Base-by-base conservation (phyloP, 1,140 invertebrate genomes). In the Brachionus manjavacas region DNA sequence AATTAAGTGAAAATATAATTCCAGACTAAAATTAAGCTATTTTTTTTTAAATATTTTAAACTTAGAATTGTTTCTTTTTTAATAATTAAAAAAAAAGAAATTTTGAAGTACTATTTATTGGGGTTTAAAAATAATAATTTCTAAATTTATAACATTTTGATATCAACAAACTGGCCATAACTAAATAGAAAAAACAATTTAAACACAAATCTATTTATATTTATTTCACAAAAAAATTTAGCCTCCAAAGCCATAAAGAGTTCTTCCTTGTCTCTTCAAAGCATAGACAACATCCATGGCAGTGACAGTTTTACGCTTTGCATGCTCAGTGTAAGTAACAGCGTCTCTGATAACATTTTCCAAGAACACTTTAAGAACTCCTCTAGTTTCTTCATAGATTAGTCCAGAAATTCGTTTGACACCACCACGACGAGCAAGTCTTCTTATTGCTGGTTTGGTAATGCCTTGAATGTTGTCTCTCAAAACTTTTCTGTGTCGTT, bases 381-480 rank as follows among this genome's bases (percentile, higher is more conserved):
- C 72, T 11, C 84, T 46, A 12, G 72, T 68, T 35, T 84, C 84
- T 39, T 84, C 84, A 31, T 84, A 84, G 6, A 84, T 80, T 9
- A 66, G 25, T 2, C 72, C 84, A 9, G 84, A 84, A 41, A 84
- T 84, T 28, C 84, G 35, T 23, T 84, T 84, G 16, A 84, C 84
- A 20, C 84, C 84, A 46, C 84, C 84, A 16, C 84, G 70, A 28
- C 84, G 70, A 55, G 84, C 84, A 16, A 84, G 43, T 31, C 84
- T 74, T 66, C 74, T 55, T 14, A 84, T 84, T 16, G 72, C 84
- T 70, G 84, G 84, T 35, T 84, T 84, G 12, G 84, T 84, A 14
- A 84, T 84, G 12, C 84, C 84, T 70, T 93, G 92, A 90, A 94
- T 93, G 87, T 94, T 94, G 89, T 94, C 93, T 85, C 91, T 87